Base-by-base conservation (phyloP, 2,888 invertebrate genomes). In the Nomada fucata region DNA sequence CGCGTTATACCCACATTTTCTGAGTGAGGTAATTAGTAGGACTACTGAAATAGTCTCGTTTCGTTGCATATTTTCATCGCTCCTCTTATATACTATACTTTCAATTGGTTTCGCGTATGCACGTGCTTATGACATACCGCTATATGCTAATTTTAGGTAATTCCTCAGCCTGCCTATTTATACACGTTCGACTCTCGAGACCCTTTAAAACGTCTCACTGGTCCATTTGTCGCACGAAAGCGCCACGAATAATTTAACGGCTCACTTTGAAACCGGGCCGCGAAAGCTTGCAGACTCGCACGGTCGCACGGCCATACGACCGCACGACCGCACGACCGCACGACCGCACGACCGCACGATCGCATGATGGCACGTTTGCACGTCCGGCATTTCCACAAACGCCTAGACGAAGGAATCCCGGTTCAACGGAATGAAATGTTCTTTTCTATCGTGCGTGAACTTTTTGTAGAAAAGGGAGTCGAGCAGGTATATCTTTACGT, bases 131-230 rank as follows among this genome's bases (percentile, higher is more conserved):
- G 20, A 55, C n/a, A 55, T n/a, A 65, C 70, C 53, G 76, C 42
- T 63, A 61, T 75, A 75, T 79, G 83, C 86, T 89, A 89, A 89
- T 89, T 89, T 89, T 88, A 89, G 82, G 82, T 83, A 83, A 84
- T 88, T 86, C 89, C 86, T 89, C 88, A 84, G 85, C 83, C 84
- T 60, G 47, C 69, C 83, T 89, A 89, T 89, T 89, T 89, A 89
- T 89, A 88, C 82, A 63, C 75, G 77, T 55, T 83, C 88, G 88
- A 79, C 84, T 87, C 88, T 70, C 79, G 87, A 76, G 87, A 89
- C 87, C 89, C 86, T 88, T 88, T 89, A 89, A 88, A 88, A 89
- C 89, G 88, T 88, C 85, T 85, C 83, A 68, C 74, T 85, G 89
- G 85, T 86, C 87, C 87, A 87, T 88, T 88, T 86, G 89, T 87